A percentile compares a stretch with the other conserved stretches of the same genome.
Evolutionary conservation across 1,140 invertebrate genomes (phyloP).

Genomic region (Fopius arisanus): DNA sequence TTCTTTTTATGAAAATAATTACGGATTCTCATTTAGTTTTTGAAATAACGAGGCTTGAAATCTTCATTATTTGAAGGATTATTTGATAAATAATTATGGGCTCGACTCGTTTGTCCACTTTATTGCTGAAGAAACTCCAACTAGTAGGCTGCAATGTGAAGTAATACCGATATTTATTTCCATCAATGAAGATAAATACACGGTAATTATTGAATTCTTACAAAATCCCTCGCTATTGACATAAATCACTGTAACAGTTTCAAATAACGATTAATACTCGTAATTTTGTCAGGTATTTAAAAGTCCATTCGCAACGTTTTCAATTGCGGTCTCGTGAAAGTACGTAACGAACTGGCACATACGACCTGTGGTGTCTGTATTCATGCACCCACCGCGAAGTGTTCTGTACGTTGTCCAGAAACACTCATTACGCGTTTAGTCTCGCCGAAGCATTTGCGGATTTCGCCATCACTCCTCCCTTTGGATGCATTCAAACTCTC

Average conservation of each 20-base stretch:
- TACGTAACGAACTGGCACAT: conserved; percentile 49
- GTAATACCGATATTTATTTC: not conserved
- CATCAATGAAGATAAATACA: conserved; percentile 20
- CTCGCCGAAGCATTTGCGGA: conserved; percentile 34
- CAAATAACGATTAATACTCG: conserved; percentile 61
- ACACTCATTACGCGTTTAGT: conserved; percentile 50
- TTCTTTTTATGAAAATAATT: no score
- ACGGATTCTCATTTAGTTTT: no score
- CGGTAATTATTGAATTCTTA: conserved; percentile 31
- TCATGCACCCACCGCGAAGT: conserved; percentile 2
- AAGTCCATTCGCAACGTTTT: conserved; percentile 48
- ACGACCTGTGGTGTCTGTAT: conserved; percentile 47
- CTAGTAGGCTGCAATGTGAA: not conserved
- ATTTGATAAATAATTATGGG: no score
- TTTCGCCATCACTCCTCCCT: not conserved
- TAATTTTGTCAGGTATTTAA: conserved; percentile 57
- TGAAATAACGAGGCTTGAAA: no score
- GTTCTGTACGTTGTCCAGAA: not conserved
- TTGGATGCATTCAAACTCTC: conserved; percentile 2
- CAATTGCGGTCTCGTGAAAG: conserved; percentile 60
- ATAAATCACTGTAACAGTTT: conserved; percentile 55
- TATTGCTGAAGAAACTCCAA: no score
- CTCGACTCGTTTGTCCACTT: no score
- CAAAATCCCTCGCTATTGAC: conserved; percentile 50
- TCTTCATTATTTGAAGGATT: no score